phyloP scores from a whole-genome alignment of 2,888 invertebrate genomes.

The Drosophila aldrichi region DNA sequence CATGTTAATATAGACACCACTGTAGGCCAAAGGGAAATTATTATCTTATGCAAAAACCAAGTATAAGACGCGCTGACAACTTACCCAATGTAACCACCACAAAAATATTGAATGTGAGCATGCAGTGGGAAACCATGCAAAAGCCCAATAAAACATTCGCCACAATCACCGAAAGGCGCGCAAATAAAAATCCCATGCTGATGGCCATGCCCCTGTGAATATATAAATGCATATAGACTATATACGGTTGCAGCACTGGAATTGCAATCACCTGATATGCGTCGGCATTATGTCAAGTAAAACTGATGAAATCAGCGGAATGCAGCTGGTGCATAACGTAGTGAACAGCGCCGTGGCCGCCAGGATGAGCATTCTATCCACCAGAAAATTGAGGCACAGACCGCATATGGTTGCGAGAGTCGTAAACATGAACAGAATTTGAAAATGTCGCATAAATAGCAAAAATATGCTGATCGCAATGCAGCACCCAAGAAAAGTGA shows the following conservation, averaged over 20 bases:
- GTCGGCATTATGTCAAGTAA: slow-evolving; percentile 56
- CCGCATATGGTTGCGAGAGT: neutral
- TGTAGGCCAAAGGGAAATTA: neutral
- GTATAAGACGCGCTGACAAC: neutral
- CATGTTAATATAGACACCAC: slow-evolving; percentile 1
- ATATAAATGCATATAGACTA: neutral
- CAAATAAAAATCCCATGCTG: slow-evolving; percentile 15
- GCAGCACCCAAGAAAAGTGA: neutral
- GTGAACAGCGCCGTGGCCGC: slow-evolving; percentile 21
- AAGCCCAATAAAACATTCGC: slow-evolving; percentile 33
- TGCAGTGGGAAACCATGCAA: slow-evolving; percentile 28
- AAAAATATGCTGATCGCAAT: slow-evolving; percentile 4
- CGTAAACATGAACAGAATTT: slow-evolving; percentile 3
- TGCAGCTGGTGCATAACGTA: slow-evolving; percentile 2
- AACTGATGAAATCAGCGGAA: slow-evolving; percentile 17
- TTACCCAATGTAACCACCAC: slow-evolving; percentile 12
- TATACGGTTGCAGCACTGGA: rapidly evolving
- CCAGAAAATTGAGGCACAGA: slow-evolving; percentile 28
- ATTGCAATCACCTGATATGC: slow-evolving; percentile 46
- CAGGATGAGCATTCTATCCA: neutral
- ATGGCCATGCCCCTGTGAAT: slow-evolving; percentile 44
- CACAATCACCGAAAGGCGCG: slow-evolving; percentile 20
- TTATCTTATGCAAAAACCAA: neutral
- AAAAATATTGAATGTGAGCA: slow-evolving; percentile 34
- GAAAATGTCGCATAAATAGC: neutral